A percentile compares a stretch with the other conserved stretches of the same genome.
Conservation (phyloP, 2,113 vertebrate genomes). For the Narcine bancroftii region DNA sequence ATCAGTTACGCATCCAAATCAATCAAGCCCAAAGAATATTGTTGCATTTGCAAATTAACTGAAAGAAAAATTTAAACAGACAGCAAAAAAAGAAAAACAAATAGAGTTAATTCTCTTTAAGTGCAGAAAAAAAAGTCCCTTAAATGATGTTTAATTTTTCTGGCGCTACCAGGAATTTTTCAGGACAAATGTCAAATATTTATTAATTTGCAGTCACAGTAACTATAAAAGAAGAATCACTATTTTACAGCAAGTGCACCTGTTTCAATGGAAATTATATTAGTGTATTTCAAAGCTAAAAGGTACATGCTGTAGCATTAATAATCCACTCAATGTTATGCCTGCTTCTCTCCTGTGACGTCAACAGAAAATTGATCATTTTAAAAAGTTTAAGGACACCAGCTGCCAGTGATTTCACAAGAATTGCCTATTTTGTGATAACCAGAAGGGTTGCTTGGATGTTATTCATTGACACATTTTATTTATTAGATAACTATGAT, state of each 20-base stretch:
- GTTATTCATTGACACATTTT: slow-evolving; percentile 4
- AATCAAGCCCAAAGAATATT: neutral
- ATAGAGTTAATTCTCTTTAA: neutral
- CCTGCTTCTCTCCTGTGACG: slow-evolving; percentile 44
- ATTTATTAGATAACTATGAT: neutral
- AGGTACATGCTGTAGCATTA: slow-evolving; percentile 53
- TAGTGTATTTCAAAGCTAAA: slow-evolving; percentile 50
- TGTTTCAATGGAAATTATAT: slow-evolving; percentile 48
- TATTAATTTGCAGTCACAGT: slow-evolving; percentile 45
- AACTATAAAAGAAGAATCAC: slow-evolving; percentile 39
- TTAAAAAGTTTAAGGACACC: neutral
- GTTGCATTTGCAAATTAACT: neutral
- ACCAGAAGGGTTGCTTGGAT: slow-evolving; percentile 1
- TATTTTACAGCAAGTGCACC: slow-evolving; percentile 46
- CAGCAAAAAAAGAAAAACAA: neutral
- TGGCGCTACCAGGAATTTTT: slow-evolving; percentile 38
- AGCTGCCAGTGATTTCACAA: slow-evolving; percentile 31
- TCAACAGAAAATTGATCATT: slow-evolving; percentile 1
- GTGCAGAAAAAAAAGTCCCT: neutral
- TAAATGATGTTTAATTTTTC: neutral
- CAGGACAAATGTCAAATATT: slow-evolving; percentile 40
- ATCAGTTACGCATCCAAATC: neutral
- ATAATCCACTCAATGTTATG: slow-evolving; percentile 54
- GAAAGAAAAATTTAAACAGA: neutral
- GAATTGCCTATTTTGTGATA: neutral